Percentiles rank a stretch among this genome's conserved stretches.
These are phyloP conservation scores for Siderastrea radians DNA, from an alignment of 92 coral and sea anemone species.

Conservation along the genomic window DNA sequence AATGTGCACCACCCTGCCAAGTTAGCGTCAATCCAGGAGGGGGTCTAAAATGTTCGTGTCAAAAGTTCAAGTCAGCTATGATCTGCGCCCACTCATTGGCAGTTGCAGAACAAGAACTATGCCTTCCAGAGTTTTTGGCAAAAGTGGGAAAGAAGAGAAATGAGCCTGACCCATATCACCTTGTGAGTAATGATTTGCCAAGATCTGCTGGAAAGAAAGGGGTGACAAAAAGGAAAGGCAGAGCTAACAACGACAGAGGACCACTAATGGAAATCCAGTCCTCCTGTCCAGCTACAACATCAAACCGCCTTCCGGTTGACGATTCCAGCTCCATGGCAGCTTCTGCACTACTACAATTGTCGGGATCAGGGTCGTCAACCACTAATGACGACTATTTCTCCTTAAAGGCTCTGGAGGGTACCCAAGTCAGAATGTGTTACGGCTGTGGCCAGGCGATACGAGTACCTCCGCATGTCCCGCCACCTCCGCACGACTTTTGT, in stretches of 20 bases:
- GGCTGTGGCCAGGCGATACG: constrained; percentile 37
- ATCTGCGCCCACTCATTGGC: constrained; percentile 51
- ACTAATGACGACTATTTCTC: not conserved
- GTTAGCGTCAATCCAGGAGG: constrained; percentile 10
- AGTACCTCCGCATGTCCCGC: not conserved
- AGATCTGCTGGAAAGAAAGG: constrained; percentile 49
- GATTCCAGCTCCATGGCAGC: constrained; percentile 46
- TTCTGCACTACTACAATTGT: constrained; percentile 42
- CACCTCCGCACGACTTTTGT: too few species aligned
- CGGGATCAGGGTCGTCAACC: not conserved
- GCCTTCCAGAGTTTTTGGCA: constrained; percentile 33
- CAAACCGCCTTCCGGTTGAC: constrained; percentile 30
- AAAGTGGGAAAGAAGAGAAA: constrained; percentile 36
- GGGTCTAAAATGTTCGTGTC: constrained; percentile 45
- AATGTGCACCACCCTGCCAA: constrained; percentile 24
- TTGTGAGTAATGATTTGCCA: constrained; percentile 35
- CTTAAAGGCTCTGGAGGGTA: constrained; percentile 54
- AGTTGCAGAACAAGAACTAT: constrained; percentile 50
- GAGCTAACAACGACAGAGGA: constrained; percentile 37
- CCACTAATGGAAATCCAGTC: constrained; percentile 60
- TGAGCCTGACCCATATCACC: constrained; percentile 50
- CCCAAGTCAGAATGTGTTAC: constrained; percentile 63
- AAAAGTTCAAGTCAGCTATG: constrained; percentile 49
- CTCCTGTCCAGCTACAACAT: constrained; percentile 4
- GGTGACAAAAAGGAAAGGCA: constrained; percentile 48